phyloP scores from a whole-genome alignment of 1,140 invertebrate species.

The Drosophila repleta region DNA sequence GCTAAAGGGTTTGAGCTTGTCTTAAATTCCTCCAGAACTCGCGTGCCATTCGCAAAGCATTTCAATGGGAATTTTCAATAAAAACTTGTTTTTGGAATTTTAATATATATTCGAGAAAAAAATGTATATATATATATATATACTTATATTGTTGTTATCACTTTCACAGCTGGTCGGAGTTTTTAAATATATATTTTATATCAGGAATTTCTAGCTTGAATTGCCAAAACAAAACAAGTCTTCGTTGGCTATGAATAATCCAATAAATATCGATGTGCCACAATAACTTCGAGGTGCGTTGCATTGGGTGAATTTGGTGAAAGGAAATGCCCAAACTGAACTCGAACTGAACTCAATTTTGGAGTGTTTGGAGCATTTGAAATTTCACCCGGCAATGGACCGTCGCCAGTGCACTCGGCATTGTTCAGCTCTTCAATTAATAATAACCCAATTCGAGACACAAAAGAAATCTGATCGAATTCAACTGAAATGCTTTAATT shows the following conservation, averaged over 20 bases:
- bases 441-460: constrained; percentile 27
- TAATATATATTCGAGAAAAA: neutral
- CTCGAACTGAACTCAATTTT: constrained; percentile 2
- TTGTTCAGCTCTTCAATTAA: constrained; percentile 18
- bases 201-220: constrained; percentile 44
- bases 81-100: constrained; percentile 11
- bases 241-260: constrained; percentile 37
- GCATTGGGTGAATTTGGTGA: neutral
- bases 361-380: constrained; percentile 3
- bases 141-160: neutral
- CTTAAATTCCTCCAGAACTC: neutral
- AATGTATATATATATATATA: neutral
- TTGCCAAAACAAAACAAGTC: constrained; percentile 31
- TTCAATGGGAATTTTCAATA: constrained; percentile 20
- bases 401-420: constrained; percentile 19
- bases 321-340: constrained; percentile 6
- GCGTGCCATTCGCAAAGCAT: constrained; percentile 25
- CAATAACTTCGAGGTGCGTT: constrained; percentile 16
- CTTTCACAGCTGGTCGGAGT: constrained; percentile 32
- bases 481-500: constrained; percentile 38
- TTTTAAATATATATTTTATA: constrained; percentile 31
- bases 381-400: constrained; percentile 7
- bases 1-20: neutral
- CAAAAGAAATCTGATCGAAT: neutral
- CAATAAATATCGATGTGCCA: constrained; percentile 38